Evolutionary conservation across 1,140 invertebrate genomes (phyloP).

Genomic region (Littorina saxatilis): DNA sequence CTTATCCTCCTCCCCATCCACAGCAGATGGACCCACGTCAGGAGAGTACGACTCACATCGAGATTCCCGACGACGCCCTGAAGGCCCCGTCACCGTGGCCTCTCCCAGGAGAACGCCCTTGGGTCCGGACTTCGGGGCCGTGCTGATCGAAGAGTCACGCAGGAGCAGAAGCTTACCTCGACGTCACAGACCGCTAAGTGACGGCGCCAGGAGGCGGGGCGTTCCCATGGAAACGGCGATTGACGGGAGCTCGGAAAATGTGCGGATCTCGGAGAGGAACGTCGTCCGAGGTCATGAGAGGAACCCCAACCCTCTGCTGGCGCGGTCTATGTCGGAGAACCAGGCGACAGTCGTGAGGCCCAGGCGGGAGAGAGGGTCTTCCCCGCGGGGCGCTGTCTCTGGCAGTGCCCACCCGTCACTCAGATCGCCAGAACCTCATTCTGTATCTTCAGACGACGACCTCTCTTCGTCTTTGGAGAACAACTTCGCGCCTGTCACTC

Average conservation of each 20-base stretch:
- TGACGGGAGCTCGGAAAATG: not conserved
- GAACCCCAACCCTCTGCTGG: not conserved
- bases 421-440: not conserved
- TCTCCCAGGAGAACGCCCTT: not conserved
- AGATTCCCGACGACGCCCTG: not conserved
- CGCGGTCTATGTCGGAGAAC: not conserved
- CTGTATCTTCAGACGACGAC: not conserved
- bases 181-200: not conserved
- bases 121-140: constrained; percentile 10
- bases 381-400: too few relatives aligned
- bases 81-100: not conserved
- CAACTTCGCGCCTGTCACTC: not conserved
- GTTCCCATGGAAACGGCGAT: constrained; percentile 9
- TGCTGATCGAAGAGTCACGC: constrained; percentile 22
- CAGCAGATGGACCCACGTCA: not conserved
- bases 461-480: not conserved
- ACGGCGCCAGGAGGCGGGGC: not conserved
- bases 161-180: constrained; percentile 15
- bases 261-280: not conserved
- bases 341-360: not conserved
- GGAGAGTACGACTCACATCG: not conserved
- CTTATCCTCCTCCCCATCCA: not conserved
- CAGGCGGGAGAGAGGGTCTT: not conserved
- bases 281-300: not conserved
- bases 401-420: not conserved